These are phyloP conservation scores for Ophion ventricosus DNA, from an alignment of 2,888 invertebrate species.

Conservation along the genomic window DNA sequence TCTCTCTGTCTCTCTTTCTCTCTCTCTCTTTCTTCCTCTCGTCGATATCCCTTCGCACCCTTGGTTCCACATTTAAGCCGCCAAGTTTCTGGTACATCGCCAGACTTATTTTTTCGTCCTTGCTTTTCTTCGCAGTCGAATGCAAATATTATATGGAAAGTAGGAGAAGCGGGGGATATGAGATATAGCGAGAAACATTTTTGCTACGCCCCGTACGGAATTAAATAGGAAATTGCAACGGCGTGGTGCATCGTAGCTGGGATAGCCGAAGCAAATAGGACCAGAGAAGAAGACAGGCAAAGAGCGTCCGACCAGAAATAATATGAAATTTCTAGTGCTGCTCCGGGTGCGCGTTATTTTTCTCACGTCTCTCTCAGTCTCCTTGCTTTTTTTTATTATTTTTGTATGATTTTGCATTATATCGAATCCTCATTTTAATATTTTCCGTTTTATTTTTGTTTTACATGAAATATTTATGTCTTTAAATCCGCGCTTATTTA, in stretches of 20 bases:
- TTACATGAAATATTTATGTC: too few relatives aligned
- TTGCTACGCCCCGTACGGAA: constrained; percentile 48
- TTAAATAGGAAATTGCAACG: constrained; percentile 57
- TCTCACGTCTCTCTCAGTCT: constrained; percentile 14
- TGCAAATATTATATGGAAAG: constrained; percentile 54
- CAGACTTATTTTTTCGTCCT: constrained; percentile 10
- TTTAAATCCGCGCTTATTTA: too few relatives aligned
- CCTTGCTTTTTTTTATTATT: too few relatives aligned
- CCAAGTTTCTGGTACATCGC: constrained; percentile 16
- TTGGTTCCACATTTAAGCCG: constrained; percentile 19
- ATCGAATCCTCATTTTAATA: too few relatives aligned
- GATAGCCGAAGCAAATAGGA: neutral
- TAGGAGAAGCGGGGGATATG: constrained; percentile 5
- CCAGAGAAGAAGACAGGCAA: neutral
- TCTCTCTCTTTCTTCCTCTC: neutral
- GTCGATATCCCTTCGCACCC: neutral
- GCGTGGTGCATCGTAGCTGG: constrained; percentile 16
- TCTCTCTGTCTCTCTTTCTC: neutral
- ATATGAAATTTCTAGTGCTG: constrained; percentile 41
- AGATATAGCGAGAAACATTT: constrained; percentile 33
- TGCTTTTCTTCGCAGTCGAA: constrained; percentile 24
- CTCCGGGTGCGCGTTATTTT: constrained; percentile 62
- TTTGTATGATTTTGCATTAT: too few relatives aligned
- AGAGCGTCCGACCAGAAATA: constrained; percentile 24
- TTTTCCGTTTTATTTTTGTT: too few relatives aligned